phyloP scores from a whole-genome alignment of 2,888 invertebrate genomes.

The Pecten maximus region DNA sequence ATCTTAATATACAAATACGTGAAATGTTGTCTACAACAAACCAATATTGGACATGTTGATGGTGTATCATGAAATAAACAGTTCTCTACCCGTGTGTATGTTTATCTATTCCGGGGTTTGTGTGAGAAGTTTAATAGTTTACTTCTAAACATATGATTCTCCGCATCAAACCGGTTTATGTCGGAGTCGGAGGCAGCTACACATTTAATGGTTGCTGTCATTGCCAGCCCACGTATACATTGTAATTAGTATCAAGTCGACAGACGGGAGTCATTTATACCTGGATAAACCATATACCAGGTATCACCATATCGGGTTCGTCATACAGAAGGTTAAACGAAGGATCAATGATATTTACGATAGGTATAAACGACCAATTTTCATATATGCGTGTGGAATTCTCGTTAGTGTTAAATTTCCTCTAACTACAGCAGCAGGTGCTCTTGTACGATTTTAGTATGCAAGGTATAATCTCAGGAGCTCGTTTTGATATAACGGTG shows the following conservation, averaged over 20 bases:
- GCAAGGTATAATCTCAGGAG: not conserved
- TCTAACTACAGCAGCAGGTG: slow-evolving; percentile 10
- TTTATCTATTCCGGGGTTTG: too few relatives aligned
- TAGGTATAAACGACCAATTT: not conserved
- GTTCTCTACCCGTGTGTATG: too few relatives aligned
- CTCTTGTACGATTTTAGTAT: slow-evolving; percentile 3
- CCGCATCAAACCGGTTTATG: too few relatives aligned
- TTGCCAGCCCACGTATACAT: too few relatives aligned
- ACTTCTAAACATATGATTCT: too few relatives aligned
- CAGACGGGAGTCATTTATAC: not conserved
- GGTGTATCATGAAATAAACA: too few relatives aligned
- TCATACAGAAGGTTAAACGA: not conserved
- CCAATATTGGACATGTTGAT: too few relatives aligned
- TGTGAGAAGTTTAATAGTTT: too few relatives aligned
- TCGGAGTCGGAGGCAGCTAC: not conserved
- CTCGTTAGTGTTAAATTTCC: not conserved
- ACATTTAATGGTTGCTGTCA: too few relatives aligned
- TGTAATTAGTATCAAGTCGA: not conserved
- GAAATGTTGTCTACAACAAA: too few relatives aligned
- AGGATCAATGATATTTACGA: not conserved
- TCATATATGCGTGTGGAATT: not conserved
- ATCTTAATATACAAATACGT: too few relatives aligned
- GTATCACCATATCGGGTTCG: not conserved
- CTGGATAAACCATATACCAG: not conserved
- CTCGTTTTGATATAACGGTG: not conserved